Conservation (phyloP, 2,888 invertebrate species). For the Pseudeuparius sepicola region DNA sequence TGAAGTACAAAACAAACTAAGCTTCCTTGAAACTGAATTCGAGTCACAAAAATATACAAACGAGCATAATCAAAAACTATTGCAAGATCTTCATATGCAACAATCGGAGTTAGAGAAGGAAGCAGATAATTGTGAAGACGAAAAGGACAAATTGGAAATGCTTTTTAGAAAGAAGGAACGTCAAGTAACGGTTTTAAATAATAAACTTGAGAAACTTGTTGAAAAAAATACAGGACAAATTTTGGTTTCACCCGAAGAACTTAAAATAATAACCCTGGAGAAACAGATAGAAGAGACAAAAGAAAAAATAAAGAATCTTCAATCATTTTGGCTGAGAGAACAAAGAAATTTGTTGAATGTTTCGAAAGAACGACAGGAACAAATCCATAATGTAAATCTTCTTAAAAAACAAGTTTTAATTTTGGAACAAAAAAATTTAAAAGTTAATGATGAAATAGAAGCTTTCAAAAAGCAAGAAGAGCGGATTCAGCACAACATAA, state of each 20-base stretch:
- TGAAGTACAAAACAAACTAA: constrained; percentile 48
- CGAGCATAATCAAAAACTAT: constrained; percentile 30
- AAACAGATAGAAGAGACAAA: constrained; percentile 51
- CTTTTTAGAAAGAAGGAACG: constrained; percentile 41
- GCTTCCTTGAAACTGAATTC: constrained; percentile 47
- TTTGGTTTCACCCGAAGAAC: constrained; percentile 44
- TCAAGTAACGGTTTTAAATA: constrained; percentile 42
- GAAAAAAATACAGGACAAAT: constrained; percentile 42
- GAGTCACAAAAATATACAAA: constrained; percentile 41
- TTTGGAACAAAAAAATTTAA: constrained; percentile 64
- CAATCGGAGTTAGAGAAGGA: constrained; percentile 39
- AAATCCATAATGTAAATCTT: constrained; percentile 58
- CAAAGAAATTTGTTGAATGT: constrained; percentile 63
- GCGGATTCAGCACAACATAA: constrained; percentile 49
- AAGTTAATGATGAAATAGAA: constrained; percentile 56
- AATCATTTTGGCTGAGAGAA: constrained; percentile 67
- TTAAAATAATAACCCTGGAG: constrained; percentile 56
- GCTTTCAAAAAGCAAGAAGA: constrained; percentile 45
- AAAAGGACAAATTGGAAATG: constrained; percentile 40
- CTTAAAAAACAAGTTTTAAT: constrained; percentile 57
- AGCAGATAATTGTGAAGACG: constrained; percentile 37
- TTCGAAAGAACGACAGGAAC: constrained; percentile 56
- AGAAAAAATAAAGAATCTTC: constrained; percentile 52
- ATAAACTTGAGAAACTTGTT: constrained; percentile 42
- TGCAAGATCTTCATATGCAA: constrained; percentile 35